Evolutionary conservation across 2,113 vertebrate genomes (phyloP).

Genomic region (Nyctereutes procyonoides): DNA sequence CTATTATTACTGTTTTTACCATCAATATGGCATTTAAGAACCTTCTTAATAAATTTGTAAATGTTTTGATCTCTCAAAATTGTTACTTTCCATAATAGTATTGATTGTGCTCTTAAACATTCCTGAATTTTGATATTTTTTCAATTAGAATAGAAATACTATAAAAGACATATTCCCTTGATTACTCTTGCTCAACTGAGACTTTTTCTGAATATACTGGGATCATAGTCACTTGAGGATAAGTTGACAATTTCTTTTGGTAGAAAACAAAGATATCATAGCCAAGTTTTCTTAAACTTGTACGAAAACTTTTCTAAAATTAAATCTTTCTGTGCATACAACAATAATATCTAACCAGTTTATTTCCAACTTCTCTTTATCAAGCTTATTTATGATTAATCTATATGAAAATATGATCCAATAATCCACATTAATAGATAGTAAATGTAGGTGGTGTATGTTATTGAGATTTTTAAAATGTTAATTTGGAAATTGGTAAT

Average conservation of each 20-base stretch:
- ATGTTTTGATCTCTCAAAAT: neutral
- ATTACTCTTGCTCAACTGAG: slow-evolving; percentile 9
- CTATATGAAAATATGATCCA: neutral
- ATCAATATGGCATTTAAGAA: slow-evolving; percentile 37
- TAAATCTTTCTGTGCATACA: neutral
- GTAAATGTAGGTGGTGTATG: neutral
- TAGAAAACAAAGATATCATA: neutral
- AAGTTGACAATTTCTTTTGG: neutral
- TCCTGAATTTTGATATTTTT: neutral
- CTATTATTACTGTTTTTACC: neutral
- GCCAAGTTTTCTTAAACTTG: neutral
- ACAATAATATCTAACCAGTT: neutral
- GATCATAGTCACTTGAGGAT: neutral
- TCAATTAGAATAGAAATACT: slow-evolving; percentile 22
- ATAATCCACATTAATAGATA: neutral
- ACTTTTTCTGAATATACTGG: neutral
- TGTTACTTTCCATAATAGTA: neutral
- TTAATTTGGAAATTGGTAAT: neutral
- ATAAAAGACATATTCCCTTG: neutral
- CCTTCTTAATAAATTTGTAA: neutral
- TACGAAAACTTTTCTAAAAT: neutral
- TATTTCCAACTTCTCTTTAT: neutral
- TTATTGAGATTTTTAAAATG: neutral
- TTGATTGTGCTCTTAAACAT: neutral
- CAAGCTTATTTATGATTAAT: neutral